Base-by-base conservation (phyloP, 2,888 invertebrate species). In the Cinara cedri region DNA sequence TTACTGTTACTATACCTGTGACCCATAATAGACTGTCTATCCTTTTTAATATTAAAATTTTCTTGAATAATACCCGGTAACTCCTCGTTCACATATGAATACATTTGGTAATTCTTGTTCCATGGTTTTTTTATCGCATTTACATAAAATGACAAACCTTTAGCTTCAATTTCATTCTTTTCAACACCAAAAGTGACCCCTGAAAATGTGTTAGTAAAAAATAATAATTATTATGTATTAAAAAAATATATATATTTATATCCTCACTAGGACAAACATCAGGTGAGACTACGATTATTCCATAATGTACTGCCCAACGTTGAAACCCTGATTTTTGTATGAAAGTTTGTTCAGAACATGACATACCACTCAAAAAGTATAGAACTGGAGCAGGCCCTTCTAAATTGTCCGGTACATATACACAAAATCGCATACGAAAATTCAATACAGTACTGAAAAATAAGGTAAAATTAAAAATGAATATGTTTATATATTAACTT, bases 261-360 rank as follows among this genome's bases (percentile, higher is more conserved):
- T 78, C 82, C 83, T 83, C 82, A 85, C 90, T 89, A 1, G 98
- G 98, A 83, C 97, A 97, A 0, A 98, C 99, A 85, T 99, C 99
- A 0, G 98, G 97, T 81, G 93, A 93, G 1, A 99, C 94, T 74
- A 99, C 90, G 82, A 96, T 90, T 3, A 99, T 87, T 0, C 93
- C 93, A 85, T 93, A 89, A 84, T 95, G 89, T 4, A 96, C 89
- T 6, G 98, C 98, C 87, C 92, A 92, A 87, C 90, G 90, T 87
- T 99, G 99, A 82, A 94, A 93, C n/a, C 97, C 98, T 66, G 96
- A 91, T 87, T 99, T 99, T 70, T 93, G 91, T 82, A 97, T 92
- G 85, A 98, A 97, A 87, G 99, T 99, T 84, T 94, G 92, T 86
- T 99, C 98, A 11, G 91, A 95, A 86, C 98, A 98, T 0, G 94